A percentile compares a stretch with the other conserved stretches of the same genome.
Conservation (phyloP, 1,140 invertebrate species). For the Bradysia coprophila region DNA sequence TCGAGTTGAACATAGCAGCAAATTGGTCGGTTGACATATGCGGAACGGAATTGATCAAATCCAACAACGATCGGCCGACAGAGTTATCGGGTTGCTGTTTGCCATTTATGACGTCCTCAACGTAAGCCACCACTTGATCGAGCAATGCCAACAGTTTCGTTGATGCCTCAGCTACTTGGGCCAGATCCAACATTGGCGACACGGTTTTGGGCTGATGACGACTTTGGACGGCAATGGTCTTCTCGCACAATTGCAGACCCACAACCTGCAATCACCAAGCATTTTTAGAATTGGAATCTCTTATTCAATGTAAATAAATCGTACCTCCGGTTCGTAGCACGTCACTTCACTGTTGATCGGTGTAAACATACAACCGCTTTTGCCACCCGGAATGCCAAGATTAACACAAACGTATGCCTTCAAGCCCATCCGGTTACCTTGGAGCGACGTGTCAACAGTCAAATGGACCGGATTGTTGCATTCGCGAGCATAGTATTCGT, state of each 20-base stretch:
- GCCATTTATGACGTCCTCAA: constrained; percentile 69
- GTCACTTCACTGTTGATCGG: constrained; percentile 69
- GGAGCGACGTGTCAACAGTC: constrained; percentile 81
- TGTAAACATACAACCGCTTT: constrained; percentile 91
- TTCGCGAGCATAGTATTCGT: constrained; percentile 90
- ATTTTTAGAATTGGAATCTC: not conserved
- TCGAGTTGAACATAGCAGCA: constrained; percentile 87
- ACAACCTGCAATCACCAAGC: constrained; percentile 27
- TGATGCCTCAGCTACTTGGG: constrained; percentile 69
- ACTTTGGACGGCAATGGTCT: constrained; percentile 41
- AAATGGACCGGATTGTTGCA: constrained; percentile 87
- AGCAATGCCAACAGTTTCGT: constrained; percentile 53
- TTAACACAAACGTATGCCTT: constrained; percentile 74
- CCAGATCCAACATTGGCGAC: constrained; percentile 67
- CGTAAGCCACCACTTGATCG: constrained; percentile 66
- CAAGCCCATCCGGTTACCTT: constrained; percentile 63
- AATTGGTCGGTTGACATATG: constrained; percentile 80
- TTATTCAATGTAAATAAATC: constrained; percentile 17
- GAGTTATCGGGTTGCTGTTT: constrained; percentile 55
- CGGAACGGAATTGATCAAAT: constrained; percentile 79
- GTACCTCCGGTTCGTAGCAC: constrained; percentile 76
- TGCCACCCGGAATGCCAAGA: constrained; percentile 74
- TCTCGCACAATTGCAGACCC: constrained; percentile 57
- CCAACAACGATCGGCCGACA: constrained; percentile 67
- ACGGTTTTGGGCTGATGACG: constrained; percentile 35